Evolutionary conservation across 2,113 vertebrate species (phyloP), one percentile per base, ranked within the genome.

Genomic region (Aviceda subcristata): DNA sequence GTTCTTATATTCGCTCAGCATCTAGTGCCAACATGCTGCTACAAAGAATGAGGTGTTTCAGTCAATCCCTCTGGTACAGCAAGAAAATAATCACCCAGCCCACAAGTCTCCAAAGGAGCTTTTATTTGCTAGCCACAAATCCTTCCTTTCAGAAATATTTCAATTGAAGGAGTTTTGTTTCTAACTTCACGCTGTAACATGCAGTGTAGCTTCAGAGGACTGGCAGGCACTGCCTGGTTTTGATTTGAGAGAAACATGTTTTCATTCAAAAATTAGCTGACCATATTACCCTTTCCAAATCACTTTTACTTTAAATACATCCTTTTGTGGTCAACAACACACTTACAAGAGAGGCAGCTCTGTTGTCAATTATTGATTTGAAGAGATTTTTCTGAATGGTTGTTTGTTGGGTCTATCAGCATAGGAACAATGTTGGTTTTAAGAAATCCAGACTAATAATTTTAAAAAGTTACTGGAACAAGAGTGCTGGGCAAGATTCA

Each of bases 31-130:
- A 53, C 43, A 45, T 18, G 46, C 21, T 81, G 76, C 91, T 92
- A 78, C 80, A 91, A 72, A 95, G 88, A 94, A 89, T 63, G 83
- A 96, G 66, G 91, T 86, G 62, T 97, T 96, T 92, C 86, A 93
- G 38, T 55, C 72, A 67, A 2, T 88, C 68, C 67, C 71, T 88
- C 56, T 45, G 43, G 75, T 80, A 36, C 34, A 89, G 64, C 53
- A 90, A 68, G 59, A 86, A 71, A 62, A 71, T 27, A 14, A 96
- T 68, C 72, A 59, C 23, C 74, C 85, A 92, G 62, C 74, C 78
- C 79, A 64, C 64, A 84, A n/a, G 43, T 63, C 75, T 89, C 88
- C 68, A 92, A 51, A 94, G 59, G 55, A 66, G 29, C 51, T 80
- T 90, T 88, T 88, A 94, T 84, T 89, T 90, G 64, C 82, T 77